phyloP scores from a whole-genome alignment of 2,113 vertebrate genomes.

The Cacatua alba region DNA sequence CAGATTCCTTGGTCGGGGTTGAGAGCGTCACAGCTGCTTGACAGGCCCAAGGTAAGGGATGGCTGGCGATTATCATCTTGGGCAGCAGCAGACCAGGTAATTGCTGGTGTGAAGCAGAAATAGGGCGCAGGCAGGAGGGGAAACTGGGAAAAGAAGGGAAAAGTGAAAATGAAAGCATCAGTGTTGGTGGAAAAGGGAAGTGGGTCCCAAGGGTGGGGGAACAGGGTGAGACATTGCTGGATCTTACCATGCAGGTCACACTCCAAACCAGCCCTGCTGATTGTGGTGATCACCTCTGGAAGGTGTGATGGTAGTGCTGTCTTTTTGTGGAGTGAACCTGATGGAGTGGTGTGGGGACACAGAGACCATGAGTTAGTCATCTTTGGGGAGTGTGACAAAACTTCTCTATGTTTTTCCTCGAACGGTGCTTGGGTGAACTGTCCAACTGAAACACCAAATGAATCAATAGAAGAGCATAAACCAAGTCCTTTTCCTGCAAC shows the following conservation, averaged over 20 bases:
- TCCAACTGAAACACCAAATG: background rate
- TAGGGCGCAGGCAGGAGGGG: background rate
- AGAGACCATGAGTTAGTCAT: background rate
- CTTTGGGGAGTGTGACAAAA: rapidly evolving
- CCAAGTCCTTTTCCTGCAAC: background rate
- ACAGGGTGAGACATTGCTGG: too few relatives aligned
- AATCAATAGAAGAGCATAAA: background rate
- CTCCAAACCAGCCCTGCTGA: background rate
- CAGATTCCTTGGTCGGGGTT: background rate
- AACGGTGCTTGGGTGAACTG: background rate
- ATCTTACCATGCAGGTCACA: rapidly evolving
- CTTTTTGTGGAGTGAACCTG: background rate
- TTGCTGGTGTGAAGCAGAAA: background rate
- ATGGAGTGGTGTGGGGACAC: background rate
- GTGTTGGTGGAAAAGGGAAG: background rate
- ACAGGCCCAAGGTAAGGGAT: background rate
- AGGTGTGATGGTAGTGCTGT: background rate
- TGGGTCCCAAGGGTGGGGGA: background rate
- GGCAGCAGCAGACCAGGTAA: background rate
- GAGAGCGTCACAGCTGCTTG: background rate
- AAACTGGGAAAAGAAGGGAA: background rate
- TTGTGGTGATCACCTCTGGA: background rate
- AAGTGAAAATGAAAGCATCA: background rate
- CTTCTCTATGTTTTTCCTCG: background rate
- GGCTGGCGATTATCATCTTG: background rate